Base-by-base conservation (phyloP, 2,113 vertebrate species). In the Oncorhynchus tshawytscha region DNA sequence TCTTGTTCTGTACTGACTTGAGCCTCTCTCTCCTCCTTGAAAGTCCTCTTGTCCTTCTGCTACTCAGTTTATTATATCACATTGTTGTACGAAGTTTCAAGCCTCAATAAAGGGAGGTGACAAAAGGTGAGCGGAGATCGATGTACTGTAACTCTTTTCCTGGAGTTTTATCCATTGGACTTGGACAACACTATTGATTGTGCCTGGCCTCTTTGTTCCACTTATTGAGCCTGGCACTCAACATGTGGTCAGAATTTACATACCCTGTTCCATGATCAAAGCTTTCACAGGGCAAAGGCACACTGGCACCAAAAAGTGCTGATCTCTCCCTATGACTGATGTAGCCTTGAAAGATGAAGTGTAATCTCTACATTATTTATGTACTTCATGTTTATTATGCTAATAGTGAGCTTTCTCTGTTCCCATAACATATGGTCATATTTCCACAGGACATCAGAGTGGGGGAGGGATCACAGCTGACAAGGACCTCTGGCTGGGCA, bases 301-400 rank as follows among this genome's bases (percentile, higher is more conserved):
- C n/a, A 15, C 75, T 85, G 86, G 82, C 72, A 75, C 79, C 70
- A 75, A 84, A 54, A 88, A 90, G 82, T 76, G 89, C 87, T 90
- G 84, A 90, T 84, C 75, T 39, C 71, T 72, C 45, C 8, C 72
- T 84, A 77, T 83, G 85, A 86, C 68, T 84, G 39, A 45, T 45
- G 39, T 78, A 81, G 82, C 81, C 83, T 88, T 82, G 82, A 84
- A 72, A 79, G 62, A 79, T 64, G 77, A 85, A 82, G 67, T 78
- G 78, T 84, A 82, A 73, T 77, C 54, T 83, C 39, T 45, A 82
- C 77, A 86, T 90, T 90, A 89, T 90, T 80, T 84, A 90, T 91
- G 81, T 71, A 51, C 72, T 68, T 59, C 34, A 27, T 81, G 80
- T 84, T 88, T 84, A 74, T 82, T 81, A 89, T 88, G 81, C 80